Percentiles rank a stretch among this genome's conserved stretches.
Conservation (phyloP, 2,888 invertebrate genomes). For the Stenolophus ochropezus region DNA sequence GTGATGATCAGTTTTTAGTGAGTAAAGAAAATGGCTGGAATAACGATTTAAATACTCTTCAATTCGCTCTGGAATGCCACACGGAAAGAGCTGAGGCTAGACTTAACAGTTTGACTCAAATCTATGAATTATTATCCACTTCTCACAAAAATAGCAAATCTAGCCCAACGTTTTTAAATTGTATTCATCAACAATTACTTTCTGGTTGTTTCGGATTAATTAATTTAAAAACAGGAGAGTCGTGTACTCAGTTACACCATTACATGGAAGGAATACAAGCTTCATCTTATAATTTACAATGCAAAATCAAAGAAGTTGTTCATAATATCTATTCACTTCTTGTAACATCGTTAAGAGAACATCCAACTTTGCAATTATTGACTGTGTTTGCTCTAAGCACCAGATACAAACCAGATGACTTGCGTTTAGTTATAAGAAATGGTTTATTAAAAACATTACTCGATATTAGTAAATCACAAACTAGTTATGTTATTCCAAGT, state of each 20-base stretch:
- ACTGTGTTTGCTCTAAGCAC: constrained; percentile 77
- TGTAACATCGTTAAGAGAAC: constrained; percentile 72
- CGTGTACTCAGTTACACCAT: constrained; percentile 73
- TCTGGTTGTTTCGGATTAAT: constrained; percentile 76
- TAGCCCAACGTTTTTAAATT: constrained; percentile 69
- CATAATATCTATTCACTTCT: constrained; percentile 76
- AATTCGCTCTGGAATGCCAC: constrained; percentile 69
- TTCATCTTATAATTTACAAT: constrained; percentile 73
- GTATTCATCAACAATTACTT: constrained; percentile 75
- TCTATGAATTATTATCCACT: constrained; percentile 69
- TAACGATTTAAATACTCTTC: constrained; percentile 68
- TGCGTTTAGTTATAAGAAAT: constrained; percentile 76
- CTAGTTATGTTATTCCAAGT: constrained; percentile 61
- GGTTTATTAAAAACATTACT: constrained; percentile 71
- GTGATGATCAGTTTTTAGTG: constrained; percentile 68
- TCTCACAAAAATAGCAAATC: constrained; percentile 66
- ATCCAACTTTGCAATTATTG: constrained; percentile 72
- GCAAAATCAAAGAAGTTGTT: constrained; percentile 74
- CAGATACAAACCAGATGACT: constrained; percentile 75
- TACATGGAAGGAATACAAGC: constrained; percentile 77
- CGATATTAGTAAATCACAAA: constrained; percentile 44
- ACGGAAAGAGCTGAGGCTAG: constrained; percentile 69
- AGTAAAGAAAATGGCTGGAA: constrained; percentile 68
- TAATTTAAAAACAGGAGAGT: constrained; percentile 69
- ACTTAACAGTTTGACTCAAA: constrained; percentile 69